These are phyloP conservation scores for Fregetta grallaria DNA, from an alignment of 2,113 vertebrate species.

Conservation along the genomic window DNA sequence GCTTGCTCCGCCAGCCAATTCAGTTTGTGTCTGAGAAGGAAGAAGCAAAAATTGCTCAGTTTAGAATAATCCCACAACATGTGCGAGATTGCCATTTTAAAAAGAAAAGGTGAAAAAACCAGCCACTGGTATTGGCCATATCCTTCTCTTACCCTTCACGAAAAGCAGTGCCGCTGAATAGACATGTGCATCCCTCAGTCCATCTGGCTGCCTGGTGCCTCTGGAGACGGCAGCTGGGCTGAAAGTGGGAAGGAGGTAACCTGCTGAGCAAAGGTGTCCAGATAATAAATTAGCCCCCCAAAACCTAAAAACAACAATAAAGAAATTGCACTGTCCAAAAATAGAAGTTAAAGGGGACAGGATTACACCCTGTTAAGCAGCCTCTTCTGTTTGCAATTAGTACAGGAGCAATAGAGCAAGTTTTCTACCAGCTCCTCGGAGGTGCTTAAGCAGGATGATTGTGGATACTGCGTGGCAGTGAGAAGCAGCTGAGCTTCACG, in stretches of 20 bases:
- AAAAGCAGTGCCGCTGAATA: background rate
- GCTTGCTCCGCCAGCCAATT: background rate
- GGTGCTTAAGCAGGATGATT: background rate
- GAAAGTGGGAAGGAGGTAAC: background rate
- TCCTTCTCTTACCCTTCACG: background rate
- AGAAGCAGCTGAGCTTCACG: background rate
- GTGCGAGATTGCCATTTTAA: background rate
- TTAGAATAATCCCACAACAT: background rate
- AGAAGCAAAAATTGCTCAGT: background rate
- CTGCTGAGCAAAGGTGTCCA: background rate
- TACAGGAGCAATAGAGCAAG: background rate
- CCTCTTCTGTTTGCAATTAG: background rate
- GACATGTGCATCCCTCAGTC: background rate
- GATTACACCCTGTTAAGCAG: background rate
- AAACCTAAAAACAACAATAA: background rate
- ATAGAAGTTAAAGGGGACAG: background rate
- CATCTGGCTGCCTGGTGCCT: background rate
- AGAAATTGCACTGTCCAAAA: background rate
- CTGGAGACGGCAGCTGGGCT: constrained; percentile 2
- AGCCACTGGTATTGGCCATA: background rate
- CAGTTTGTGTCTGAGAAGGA: background rate
- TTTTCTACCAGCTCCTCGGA: background rate
- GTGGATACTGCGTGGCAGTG: background rate
- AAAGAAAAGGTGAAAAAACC: background rate
- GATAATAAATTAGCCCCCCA: background rate